phyloP scores from a whole-genome alignment of 2,888 invertebrate genomes.

The Leptinotarsa rubiginosa region DNA sequence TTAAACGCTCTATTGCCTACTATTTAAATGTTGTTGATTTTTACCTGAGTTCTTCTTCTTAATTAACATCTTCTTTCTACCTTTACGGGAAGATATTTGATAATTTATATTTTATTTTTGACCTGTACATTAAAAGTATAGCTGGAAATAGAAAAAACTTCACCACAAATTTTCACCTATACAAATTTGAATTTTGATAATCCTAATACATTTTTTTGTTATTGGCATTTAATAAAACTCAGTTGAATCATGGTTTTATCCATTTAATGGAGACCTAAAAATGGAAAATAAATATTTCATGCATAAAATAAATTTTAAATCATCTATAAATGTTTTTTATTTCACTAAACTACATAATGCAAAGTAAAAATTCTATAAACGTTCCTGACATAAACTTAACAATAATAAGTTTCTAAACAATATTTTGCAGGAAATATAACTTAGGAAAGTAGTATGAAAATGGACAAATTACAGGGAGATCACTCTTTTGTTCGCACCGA shows the following conservation, averaged over 20 bases:
- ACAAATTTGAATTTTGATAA: no score
- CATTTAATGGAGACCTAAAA: background rate
- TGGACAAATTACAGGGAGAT: slow-evolving; percentile 5
- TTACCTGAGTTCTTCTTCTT: no score
- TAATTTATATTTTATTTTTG: no score
- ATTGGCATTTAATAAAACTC: background rate
- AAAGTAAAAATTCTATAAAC: background rate
- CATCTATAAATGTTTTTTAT: background rate
- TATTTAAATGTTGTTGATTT: no score
- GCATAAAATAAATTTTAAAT: slow-evolving; percentile 5
- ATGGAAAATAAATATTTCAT: background rate
- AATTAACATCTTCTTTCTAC: no score
- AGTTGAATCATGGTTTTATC: no score
- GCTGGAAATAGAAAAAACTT: no score
- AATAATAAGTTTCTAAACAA: background rate
- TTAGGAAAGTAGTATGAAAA: background rate
- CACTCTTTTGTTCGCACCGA: background rate
- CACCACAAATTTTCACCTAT: no score
- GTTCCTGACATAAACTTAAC: background rate
- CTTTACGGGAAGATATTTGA: no score
- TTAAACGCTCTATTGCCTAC: no score
- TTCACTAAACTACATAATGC: background rate
- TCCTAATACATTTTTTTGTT: no score
- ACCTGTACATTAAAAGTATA: no score
- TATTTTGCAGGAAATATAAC: background rate